Evolutionary conservation across 2,797 vertebrate genomes (phyloP), one percentile per base, ranked within the genome.

Genomic region (Megaceryle alcyon): DNA sequence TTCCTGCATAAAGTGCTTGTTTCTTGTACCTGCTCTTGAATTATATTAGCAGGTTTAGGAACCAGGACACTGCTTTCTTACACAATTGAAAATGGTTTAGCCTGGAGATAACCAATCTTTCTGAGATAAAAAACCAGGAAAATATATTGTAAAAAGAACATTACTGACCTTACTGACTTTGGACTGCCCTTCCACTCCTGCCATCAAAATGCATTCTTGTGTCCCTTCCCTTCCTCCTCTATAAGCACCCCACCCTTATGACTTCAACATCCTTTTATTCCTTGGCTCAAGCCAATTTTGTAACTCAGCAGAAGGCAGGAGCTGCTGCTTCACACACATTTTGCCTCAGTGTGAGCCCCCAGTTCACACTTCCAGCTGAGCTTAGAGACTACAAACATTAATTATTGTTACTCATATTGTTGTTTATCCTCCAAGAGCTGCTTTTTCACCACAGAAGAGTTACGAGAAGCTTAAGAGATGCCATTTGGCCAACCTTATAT

Each of bases 301-400:
- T 88, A 96, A 84, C 51, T 92, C 93, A 82, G 95, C 96, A 97
- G 95, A 97, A 97, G 95, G 96, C 94, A 84, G 81, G 88, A 96
- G 86, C 96, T 97, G 95, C 96, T 96, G 95, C 95, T 97, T 96
- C 96, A 77, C 96, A 97, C 96, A 90, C 91, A 23, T 49, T 92
- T 95, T 3, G 26, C 70, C 94, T 84, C 23, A 2, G 90, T 84
- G 90, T 90, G 93, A 94, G 79, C 93, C 93, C 90, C 79, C 90
- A 84, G 90, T 96, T 97, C 95, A 92, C 96, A 86, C 92, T 83
- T 92, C 77, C 94, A 93, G 73, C 83, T 59, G 86, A 92, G 92
- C 94, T 86, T 72, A 66, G 39, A 90, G 88, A 90, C 90, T 86
- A 88, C 3, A 3, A 37, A 73, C 90, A 79, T 94, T 96, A 96